Base-by-base conservation (phyloP, 92 coral and sea anemone genomes). In the Epizoanthus scotinus region DNA sequence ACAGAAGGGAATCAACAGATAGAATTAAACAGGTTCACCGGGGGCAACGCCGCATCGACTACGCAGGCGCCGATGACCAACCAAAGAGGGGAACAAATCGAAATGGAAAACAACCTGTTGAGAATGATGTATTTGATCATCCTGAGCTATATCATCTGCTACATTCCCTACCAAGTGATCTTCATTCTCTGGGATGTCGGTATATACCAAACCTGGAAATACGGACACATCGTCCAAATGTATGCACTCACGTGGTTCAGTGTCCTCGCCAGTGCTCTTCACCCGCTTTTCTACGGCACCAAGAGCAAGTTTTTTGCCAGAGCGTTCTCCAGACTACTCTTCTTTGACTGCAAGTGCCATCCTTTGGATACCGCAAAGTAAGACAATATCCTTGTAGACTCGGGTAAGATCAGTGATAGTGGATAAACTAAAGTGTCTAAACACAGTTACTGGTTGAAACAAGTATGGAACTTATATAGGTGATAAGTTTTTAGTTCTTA, bases 301-400 rank as follows among this genome's bases (percentile, higher is more conserved):
- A 88, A 71, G 86, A 88, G 83, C 63, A 88, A 79, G 66, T 79
- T 88, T 34, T 88, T 84, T 65, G 84, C 78, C 15, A 88, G 38
- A 66, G 85, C 88, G 0, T 88, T 88, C 63, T 69, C 61, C 27
- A 80, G 58, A 20, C 56, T 84, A 3, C 71, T 87, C 28, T 29
- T 82, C 19, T 86, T 87, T 36, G 13, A 44, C 50, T 44, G 50
- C 50, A 44, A 44, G 50, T 44, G 50, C 50, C 50, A 44, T 44
- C 50, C 50, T 44, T 44, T 5, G 50, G 50, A 0, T 44, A 44
- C 52, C 52, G 52, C 52, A 44, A 9, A 44, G 52, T 44, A 44
- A 8, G 52, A 44, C 52, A 7, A 7, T 44, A 44, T n/a, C n/a
- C n/a, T n/a, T 34, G 40, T 34, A 34, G 40, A 34, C 40, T 34